Conservation (phyloP, 2,797 vertebrate species). For the Neoniphon sammara region DNA sequence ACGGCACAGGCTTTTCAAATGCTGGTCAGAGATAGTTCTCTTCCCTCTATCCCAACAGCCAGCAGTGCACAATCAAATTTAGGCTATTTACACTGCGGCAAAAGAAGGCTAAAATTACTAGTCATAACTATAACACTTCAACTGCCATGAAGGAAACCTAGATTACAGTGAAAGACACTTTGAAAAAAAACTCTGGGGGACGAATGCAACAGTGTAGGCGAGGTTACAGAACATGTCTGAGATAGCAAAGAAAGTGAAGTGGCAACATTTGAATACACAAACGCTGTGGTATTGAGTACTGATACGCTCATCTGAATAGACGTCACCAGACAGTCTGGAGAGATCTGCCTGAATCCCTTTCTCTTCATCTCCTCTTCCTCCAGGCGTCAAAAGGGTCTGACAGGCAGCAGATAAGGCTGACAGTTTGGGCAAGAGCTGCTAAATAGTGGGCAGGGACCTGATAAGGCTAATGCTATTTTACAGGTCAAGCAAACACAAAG, state of each 20-base stretch:
- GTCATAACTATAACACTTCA: slow-evolving; percentile 39
- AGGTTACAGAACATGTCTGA: slow-evolving; percentile 32
- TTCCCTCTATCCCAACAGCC: slow-evolving; percentile 35
- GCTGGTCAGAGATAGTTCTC: slow-evolving; percentile 41
- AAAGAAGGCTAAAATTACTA: slow-evolving; percentile 49
- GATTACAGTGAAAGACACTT: slow-evolving; percentile 49
- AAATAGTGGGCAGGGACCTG: slow-evolving; percentile 48
- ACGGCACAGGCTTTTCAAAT: slow-evolving; percentile 50
- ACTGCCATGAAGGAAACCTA: slow-evolving; percentile 41
- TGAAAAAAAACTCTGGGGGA: slow-evolving; percentile 19
- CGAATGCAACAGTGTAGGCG: slow-evolving; percentile 33
- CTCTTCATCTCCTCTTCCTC: slow-evolving; percentile 40
- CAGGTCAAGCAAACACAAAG: slow-evolving; percentile 38
- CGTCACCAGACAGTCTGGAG: slow-evolving; percentile 6
- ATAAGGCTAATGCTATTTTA: slow-evolving; percentile 45
- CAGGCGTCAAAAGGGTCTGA: slow-evolving; percentile 52
- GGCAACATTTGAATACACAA: slow-evolving; percentile 60
- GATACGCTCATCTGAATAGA: slow-evolving; percentile 24
- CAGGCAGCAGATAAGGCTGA: slow-evolving; percentile 62
- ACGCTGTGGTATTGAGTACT: slow-evolving; percentile 18
- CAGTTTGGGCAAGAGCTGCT: slow-evolving; percentile 52
- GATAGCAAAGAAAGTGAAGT: slow-evolving; percentile 43
- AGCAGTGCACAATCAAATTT: slow-evolving; percentile 33
- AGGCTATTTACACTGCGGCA: slow-evolving; percentile 31
- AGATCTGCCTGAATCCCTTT: slow-evolving; percentile 10